Conservation (phyloP, 2,888 invertebrate species). For the Encarsia formosa region DNA sequence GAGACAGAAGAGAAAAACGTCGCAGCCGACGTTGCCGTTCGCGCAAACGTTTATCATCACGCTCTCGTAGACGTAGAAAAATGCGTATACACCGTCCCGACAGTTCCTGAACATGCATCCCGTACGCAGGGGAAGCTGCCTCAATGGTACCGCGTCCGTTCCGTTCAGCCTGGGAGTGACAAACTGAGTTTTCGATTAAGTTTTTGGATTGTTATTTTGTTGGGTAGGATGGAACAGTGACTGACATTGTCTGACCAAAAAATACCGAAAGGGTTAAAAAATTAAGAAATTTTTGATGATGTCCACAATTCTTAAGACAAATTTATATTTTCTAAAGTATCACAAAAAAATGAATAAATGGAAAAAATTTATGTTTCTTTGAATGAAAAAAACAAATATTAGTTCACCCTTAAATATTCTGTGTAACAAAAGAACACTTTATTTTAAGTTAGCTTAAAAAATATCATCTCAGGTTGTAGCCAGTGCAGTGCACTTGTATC, state of each 20-base stretch:
- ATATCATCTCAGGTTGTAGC: no score
- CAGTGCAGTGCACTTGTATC: no score
- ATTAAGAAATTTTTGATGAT: no score
- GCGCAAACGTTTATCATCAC: background rate
- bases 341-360: no score
- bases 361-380: no score
- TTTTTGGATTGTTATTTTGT: background rate
- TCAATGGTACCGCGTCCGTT: background rate
- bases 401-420: no score
- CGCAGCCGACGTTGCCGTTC: conserved; percentile 33
- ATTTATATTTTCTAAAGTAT: no score
- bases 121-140: conserved; percentile 25
- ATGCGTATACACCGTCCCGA: conserved; percentile 18
- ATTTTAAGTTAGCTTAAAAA: no score
- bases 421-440: no score
- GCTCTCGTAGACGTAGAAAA: conserved; percentile 13
- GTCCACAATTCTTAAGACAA: no score
- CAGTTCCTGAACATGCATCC: conserved; percentile 22
- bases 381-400: no score
- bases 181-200: background rate
- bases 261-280: no score
- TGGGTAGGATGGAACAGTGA: background rate
- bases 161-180: background rate
- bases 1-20: conserved; percentile 40
- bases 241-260: background rate